Evolutionary conservation across 2,113 vertebrate species (phyloP).

Genomic region (Neomonachus schauinslandi): DNA sequence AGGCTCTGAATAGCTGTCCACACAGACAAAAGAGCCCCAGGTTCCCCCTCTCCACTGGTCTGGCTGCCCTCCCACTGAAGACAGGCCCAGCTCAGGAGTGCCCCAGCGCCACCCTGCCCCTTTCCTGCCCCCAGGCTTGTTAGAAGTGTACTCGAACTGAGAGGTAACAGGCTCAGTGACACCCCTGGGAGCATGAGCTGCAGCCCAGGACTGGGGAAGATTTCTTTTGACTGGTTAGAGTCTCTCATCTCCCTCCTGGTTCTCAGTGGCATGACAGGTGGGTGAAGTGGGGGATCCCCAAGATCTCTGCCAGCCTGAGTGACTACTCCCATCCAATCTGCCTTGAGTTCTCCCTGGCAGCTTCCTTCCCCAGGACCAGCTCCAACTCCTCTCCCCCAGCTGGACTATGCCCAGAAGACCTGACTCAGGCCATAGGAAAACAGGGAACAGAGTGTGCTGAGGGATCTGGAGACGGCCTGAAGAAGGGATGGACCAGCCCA

Average conservation of each 20-base stretch:
- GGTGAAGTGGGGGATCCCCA: background rate
- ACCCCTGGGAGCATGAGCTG: fast-evolving
- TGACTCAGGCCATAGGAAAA: background rate
- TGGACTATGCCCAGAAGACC: background rate
- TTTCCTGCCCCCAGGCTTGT: too few relatives aligned
- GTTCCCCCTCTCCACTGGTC: background rate
- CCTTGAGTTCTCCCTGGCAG: background rate
- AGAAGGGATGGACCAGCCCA: background rate
- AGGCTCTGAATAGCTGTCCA: too few relatives aligned
- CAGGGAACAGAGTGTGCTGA: background rate
- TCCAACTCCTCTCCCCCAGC: fast-evolving
- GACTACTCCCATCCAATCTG: too few relatives aligned
- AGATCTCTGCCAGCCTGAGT: background rate
- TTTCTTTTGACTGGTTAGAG: fast-evolving
- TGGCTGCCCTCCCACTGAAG: background rate
- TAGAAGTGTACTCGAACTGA: fast-evolving
- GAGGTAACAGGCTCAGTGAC: background rate
- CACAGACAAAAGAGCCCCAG: background rate
- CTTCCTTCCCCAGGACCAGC: background rate
- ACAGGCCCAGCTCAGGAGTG: background rate
- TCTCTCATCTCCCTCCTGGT: background rate
- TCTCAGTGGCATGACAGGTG: background rate
- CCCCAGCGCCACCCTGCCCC: background rate
- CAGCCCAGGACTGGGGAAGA: background rate
- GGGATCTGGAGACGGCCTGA: background rate